phyloP scores from a whole-genome alignment of 2,888 invertebrate genomes.

The Drosophila cracens region DNA sequence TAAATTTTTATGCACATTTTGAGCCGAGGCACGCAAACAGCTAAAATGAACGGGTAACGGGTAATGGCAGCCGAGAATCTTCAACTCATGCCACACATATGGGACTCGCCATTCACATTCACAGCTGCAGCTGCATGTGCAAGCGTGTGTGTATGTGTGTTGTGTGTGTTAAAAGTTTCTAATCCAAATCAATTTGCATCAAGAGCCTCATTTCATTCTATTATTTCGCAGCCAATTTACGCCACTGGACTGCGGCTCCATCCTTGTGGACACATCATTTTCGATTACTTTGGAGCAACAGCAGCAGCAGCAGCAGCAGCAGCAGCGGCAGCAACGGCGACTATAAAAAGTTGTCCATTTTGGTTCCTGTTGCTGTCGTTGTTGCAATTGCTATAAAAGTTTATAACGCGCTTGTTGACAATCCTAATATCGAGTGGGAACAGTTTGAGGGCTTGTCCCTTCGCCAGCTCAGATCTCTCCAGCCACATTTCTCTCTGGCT shows the following conservation, averaged over 20 bases:
- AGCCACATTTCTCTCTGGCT: slow-evolving; percentile 28
- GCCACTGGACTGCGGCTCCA: slow-evolving; percentile 57
- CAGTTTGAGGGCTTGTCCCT: slow-evolving; percentile 18
- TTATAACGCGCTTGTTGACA: slow-evolving; percentile 82
- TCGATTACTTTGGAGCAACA: slow-evolving; percentile 67
- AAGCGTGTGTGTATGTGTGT: slow-evolving; percentile 33
- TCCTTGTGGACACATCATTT: slow-evolving; percentile 79
- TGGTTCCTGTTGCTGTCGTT: slow-evolving; percentile 31
- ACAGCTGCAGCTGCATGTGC: slow-evolving; percentile 2
- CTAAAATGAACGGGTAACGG: slow-evolving; percentile 33
- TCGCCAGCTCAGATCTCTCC: slow-evolving; percentile 8
- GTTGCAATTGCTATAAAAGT: slow-evolving; percentile 81
- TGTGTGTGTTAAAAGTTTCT: slow-evolving; percentile 70
- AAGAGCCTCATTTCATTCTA: slow-evolving; percentile 84
- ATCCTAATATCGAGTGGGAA: slow-evolving; percentile 72
- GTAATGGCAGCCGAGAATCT: slow-evolving; percentile 39
- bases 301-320: slow-evolving; percentile 6
- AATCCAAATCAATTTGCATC: slow-evolving; percentile 84
- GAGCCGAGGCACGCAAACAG: slow-evolving; percentile 44
- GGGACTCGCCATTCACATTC: slow-evolving; percentile 32
- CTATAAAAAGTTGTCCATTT: slow-evolving; percentile 62
- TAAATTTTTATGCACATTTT: slow-evolving; percentile 70
- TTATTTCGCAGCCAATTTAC: slow-evolving; percentile 81
- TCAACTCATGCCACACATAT: slow-evolving; percentile 36
- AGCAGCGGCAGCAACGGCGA: slow-evolving; percentile 14